Conservation (phyloP, 2,888 invertebrate genomes). For the Salpingus planirostris region DNA sequence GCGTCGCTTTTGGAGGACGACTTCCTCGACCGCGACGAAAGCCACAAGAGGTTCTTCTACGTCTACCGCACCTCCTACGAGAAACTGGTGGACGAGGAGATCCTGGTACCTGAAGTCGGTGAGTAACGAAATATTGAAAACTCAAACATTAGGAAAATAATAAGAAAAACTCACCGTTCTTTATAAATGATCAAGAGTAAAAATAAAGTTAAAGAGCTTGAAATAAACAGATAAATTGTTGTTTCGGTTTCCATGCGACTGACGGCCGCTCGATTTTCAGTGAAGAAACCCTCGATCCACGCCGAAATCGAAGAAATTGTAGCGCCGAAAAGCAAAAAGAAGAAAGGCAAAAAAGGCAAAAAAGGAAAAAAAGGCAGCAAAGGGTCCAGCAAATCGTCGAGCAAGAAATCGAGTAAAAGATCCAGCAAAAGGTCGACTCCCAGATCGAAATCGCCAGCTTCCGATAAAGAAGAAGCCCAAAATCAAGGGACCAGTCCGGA, state of each 20-base stretch:
- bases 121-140: slow-evolving; percentile 14
- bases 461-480: not conserved
- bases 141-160: not conserved
- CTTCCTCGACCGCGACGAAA: slow-evolving; percentile 39
- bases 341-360: slow-evolving; percentile 20
- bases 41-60: slow-evolving; percentile 54
- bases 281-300: slow-evolving; percentile 21
- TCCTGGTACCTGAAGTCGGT: slow-evolving; percentile 66
- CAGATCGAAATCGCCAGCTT: not conserved
- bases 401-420: slow-evolving; percentile 34
- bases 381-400: too few species aligned
- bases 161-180: slow-evolving; percentile 3
- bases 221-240: not conserved
- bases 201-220: slow-evolving; percentile 1
- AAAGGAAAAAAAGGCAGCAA: slow-evolving; percentile 24
- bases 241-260: too few species aligned
- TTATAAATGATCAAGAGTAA: slow-evolving; percentile 19
- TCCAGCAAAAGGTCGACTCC: slow-evolving; percentile 3
- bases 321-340: slow-evolving; percentile 10
- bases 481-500: not conserved
- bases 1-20: slow-evolving; percentile 47
- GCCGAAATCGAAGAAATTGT: slow-evolving; percentile 9
- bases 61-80: slow-evolving; percentile 63
- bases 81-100: slow-evolving; percentile 65
- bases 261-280: too few species aligned